Conservation (phyloP, 2,888 invertebrate species). For the Malacosoma neustria region DNA sequence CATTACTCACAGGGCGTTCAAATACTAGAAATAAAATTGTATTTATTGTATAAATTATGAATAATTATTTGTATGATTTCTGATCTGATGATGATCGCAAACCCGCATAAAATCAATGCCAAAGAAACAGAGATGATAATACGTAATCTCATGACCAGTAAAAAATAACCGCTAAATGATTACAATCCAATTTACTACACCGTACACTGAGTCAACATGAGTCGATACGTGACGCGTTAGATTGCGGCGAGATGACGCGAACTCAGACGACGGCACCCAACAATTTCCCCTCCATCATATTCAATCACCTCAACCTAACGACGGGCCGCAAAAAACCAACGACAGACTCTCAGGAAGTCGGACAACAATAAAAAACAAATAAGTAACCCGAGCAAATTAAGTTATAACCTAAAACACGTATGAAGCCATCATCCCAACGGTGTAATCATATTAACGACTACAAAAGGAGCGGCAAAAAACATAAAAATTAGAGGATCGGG, state of each 20-base stretch:
- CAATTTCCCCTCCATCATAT: constrained; percentile 66
- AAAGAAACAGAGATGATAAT: too few species aligned
- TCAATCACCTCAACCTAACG: constrained; percentile 70
- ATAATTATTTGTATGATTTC: too few species aligned
- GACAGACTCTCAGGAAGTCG: constrained; percentile 71
- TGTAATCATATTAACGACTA: constrained; percentile 76
- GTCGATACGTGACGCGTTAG: constrained; percentile 37
- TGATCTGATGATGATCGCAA: too few species aligned
- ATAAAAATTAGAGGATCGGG: constrained; percentile 73
- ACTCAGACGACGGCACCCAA: constrained; percentile 22
- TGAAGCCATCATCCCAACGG: constrained; percentile 74
- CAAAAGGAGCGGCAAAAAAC: constrained; percentile 72
- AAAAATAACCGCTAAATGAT: constrained; percentile 32
- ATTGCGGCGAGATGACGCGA: constrained; percentile 11
- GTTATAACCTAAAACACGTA: constrained; percentile 75
- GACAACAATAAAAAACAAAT: constrained; percentile 70
- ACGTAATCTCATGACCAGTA: constrained; percentile 7
- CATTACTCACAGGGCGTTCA: too few species aligned
- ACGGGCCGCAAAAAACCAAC: constrained; percentile 58
- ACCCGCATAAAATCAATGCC: too few species aligned
- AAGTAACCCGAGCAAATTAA: constrained; percentile 70
- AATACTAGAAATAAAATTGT: too few species aligned
- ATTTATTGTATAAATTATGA: too few species aligned
- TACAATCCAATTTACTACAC: constrained; percentile 43
- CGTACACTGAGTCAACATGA: constrained; percentile 41